Evolutionary conservation across 2,888 invertebrate species (phyloP).

Genomic region (Morpho achilles): DNA sequence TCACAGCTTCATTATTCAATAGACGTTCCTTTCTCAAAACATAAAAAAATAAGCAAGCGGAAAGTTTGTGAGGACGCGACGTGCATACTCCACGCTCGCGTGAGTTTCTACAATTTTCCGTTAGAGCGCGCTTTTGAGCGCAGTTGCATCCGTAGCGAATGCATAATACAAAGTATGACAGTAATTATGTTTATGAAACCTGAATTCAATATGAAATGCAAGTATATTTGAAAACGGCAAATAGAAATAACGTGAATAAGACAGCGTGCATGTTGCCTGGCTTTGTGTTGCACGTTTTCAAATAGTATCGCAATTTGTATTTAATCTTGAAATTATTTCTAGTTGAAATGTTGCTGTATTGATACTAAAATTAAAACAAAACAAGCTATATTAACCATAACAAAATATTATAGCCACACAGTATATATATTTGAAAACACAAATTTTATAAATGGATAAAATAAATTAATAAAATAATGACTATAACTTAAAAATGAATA

Average conservation of each 20-base stretch:
- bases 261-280: slow-evolving; percentile 10
- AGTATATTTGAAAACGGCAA: slow-evolving; percentile 13
- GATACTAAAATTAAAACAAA: no score
- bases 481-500: no score
- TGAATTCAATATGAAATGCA: slow-evolving; percentile 24
- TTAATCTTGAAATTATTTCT: no score
- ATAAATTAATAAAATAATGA: no score
- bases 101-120: slow-evolving; percentile 64
- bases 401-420: no score
- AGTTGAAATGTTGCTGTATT: no score
- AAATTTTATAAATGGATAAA: no score
- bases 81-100: slow-evolving; percentile 47
- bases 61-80: slow-evolving; percentile 42
- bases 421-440: no score
- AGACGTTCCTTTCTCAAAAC: slow-evolving; percentile 33
- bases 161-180: slow-evolving; percentile 29
- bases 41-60: slow-evolving; percentile 38
- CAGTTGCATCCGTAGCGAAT: slow-evolving; percentile 33
- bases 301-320: no score
- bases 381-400: no score
- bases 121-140: slow-evolving; percentile 47
- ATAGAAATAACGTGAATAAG: slow-evolving; percentile 16
- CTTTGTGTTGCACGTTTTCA: background rate
- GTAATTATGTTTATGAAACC: slow-evolving; percentile 28
- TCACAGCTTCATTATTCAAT: slow-evolving; percentile 37